A percentile compares a stretch with the other conserved stretches of the same genome.
phyloP scores from a whole-genome alignment of 2,113 vertebrate species.

The Burhinus bistriatus region DNA sequence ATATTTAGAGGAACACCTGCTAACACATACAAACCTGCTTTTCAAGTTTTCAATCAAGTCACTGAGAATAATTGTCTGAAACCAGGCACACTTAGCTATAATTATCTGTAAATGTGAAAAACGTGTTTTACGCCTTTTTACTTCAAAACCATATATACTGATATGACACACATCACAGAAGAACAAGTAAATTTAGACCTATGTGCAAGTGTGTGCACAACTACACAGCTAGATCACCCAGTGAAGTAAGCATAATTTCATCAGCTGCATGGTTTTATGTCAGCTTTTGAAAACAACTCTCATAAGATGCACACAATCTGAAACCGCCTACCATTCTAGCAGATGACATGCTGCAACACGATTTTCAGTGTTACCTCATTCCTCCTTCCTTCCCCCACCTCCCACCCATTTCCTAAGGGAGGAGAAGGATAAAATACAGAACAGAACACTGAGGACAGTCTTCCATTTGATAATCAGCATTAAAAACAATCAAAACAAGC shows the following conservation, averaged over 20 bases:
- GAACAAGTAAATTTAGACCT: not conserved
- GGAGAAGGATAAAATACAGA: not conserved
- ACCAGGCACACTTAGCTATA: not conserved
- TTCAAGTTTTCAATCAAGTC: not conserved
- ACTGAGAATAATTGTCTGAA: not conserved
- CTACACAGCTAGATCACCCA: not conserved
- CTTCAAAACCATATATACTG: not conserved
- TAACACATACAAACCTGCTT: not conserved
- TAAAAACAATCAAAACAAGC: not conserved
- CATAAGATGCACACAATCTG: not conserved
- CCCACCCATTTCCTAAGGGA: not conserved
- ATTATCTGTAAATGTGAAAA: not conserved
- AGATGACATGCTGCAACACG: not conserved
- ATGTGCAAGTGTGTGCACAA: not conserved
- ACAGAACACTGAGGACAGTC: not conserved
- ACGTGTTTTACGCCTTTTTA: not conserved
- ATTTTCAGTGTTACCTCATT: not conserved
- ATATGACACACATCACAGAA: not conserved
- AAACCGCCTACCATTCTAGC: not conserved
- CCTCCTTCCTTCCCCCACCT: not conserved
- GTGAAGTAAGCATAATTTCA: not conserved
- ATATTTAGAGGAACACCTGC: not conserved
- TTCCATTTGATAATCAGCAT: not conserved
- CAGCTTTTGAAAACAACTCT: not conserved
- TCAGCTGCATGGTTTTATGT: accelerated